Evolutionary conservation across 1,140 invertebrate genomes (phyloP).

Genomic region (Meloidogyne hapla): DNA sequence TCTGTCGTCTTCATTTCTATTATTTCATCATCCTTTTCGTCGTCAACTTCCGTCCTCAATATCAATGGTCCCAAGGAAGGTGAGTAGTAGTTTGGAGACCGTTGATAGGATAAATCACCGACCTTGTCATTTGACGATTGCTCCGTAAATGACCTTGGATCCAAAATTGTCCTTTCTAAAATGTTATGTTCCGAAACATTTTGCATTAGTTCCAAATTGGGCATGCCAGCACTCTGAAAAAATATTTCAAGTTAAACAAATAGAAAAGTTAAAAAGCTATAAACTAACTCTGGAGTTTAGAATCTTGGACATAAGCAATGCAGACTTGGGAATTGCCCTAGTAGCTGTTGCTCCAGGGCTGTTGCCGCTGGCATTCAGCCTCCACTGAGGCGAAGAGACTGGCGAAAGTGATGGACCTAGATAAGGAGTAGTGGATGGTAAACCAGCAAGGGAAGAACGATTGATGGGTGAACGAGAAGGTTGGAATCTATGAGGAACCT

Average conservation of each 20-base stretch:
- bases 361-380: background rate
- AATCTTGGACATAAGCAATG: constrained; percentile 12
- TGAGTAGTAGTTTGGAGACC: background rate
- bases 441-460: constrained; percentile 2
- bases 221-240: background rate
- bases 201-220: background rate
- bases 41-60: background rate
- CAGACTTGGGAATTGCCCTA: constrained; percentile 20
- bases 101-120: background rate
- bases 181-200: background rate
- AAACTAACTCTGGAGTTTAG: background rate
- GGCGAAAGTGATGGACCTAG: constrained; percentile 4
- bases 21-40: background rate
- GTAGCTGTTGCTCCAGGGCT: background rate
- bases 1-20: constrained; percentile 3
- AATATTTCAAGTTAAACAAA: background rate
- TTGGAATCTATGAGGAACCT: background rate
- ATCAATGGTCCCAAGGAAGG: background rate
- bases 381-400: constrained; percentile 16
- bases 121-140: background rate
- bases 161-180: background rate
- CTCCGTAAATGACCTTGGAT: background rate
- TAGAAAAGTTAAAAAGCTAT: background rate
- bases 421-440: background rate
- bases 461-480: background rate